Base-by-base conservation (phyloP, 2,113 vertebrate genomes). In the Neogobius melanostomus region DNA sequence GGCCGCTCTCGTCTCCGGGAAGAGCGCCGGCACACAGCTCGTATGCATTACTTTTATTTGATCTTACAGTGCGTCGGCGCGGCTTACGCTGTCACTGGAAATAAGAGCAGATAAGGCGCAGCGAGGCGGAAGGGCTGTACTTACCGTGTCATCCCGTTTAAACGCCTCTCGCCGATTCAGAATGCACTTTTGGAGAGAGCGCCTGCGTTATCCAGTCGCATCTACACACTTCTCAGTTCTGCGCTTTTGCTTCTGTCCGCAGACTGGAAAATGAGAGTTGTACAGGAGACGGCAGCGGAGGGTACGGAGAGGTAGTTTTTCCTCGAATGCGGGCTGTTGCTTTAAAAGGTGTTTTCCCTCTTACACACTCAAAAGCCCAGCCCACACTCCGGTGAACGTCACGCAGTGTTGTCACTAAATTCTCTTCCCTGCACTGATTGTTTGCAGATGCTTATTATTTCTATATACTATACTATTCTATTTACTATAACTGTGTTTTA, bases 41-140 rank as follows among this genome's bases (percentile, higher is more conserved):
- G 61, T 73, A 56, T 64, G 48, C 60, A 52, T 72, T 73, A 16
- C 46, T 48, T 43, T 59, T 21, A 47, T 72, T 77, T 64, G 16
- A 68, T 77, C 59, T 68, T 14, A n/a, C 49, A 52, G 48, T 62
- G 21, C 47, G 44, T 51, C 36, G 7, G n/a, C 16, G 50, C 15
- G 45, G 57, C 46, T 52, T 16, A 21, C 47, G 46, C 45, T 63
- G 69, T 68, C 64, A 16, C 45, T 56, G 28, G 49, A 54, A 49
- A 64, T 77, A 68, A 72, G 16, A 11, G 5, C 51, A 42, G 11
- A 53, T 47, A 60, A 60, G 65, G n/a, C 12, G 66, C 49, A 10
- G 9, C 9, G 17, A 42, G 36, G 51, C 57, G 36, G 0, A 36
- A 43, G 4, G 48, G 50, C 14, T 60, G 15, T n/a, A 7, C 60